Base-by-base conservation (phyloP, 1,140 invertebrate genomes). In the Cecropterus lyciades region DNA sequence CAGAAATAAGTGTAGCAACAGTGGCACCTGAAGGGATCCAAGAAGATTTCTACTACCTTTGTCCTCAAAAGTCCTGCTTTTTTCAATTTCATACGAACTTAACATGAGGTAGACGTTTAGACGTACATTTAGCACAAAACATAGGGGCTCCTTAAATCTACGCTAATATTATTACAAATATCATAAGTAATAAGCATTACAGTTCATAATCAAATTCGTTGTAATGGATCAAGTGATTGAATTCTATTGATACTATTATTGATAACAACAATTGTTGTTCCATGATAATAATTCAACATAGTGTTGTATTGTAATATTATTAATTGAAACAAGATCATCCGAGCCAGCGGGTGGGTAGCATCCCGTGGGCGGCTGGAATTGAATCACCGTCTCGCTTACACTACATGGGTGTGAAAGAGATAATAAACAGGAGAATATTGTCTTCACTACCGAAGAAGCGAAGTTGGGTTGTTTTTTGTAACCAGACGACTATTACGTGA, bases 261-360 rank as follows among this genome's bases (percentile, higher is more conserved):
- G 8, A 46, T 20, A 20, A 20, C 9, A 3, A 46, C 45, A 6
- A 37, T 40, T 53, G 14, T 10, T 40, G 13, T 53, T 16, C 30
- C 27, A 2, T 40, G 1, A 40, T 53, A 53, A 51, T 30, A 51
- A 51, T 30, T 51, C 13, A 13, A 51, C 52, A 56, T 24, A 69
- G 20, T 57, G 67, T 71, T 45, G 60, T 68, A 59, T 71, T 71
- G 75, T 76, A 68, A 71, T 65, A 72, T 77, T 69, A 76, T 74
- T 79, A 84, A 87, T 87, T 85, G 78, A 85, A 87, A 82, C 74
- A 71, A 80, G 74, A 80, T 82, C 72, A 82, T 79, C 63, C 59
- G 55, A 57, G 67, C 63, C 75, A 72, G 75, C 82, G 65, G 82
- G 82, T 66, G 73, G 68, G 68, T 72, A 70, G 42, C 60, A 67